Conservation (phyloP, 2,797 vertebrate genomes). For the Pantherophis vulpinus region DNA sequence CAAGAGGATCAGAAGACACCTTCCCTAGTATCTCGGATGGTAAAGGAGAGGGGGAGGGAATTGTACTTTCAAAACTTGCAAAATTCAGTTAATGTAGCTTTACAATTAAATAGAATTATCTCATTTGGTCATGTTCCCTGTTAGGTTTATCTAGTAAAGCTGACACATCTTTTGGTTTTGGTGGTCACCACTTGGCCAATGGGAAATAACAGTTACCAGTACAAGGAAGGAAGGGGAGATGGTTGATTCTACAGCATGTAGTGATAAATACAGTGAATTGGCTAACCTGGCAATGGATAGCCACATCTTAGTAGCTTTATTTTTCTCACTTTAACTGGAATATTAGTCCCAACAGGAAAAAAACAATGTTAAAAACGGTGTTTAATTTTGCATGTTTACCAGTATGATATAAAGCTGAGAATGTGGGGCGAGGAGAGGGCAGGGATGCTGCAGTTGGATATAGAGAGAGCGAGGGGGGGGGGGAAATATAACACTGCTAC, state of each 20-base stretch:
- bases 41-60: neutral
- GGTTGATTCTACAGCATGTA: neutral
- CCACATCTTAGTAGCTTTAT: neutral
- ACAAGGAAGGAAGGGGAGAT: neutral
- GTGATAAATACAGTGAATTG: neutral
- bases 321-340: conserved; percentile 38
- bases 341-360: conserved; percentile 16
- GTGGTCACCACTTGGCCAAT: neutral
- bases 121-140: neutral
- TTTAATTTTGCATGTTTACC: conserved; percentile 23
- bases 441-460: neutral
- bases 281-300: neutral
- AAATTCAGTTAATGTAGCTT: neutral
- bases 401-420: conserved; percentile 15
- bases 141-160: neutral
- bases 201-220: neutral
- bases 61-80: neutral
- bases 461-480: neutral
- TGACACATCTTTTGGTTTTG: neutral
- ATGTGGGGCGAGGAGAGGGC: accelerated
- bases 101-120: neutral
- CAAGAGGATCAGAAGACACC: neutral
- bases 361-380: neutral
- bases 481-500: neutral
- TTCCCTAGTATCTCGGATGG: neutral